phyloP scores from a whole-genome alignment of 2,113 vertebrate genomes.

The Oxyruncus cristatus region DNA sequence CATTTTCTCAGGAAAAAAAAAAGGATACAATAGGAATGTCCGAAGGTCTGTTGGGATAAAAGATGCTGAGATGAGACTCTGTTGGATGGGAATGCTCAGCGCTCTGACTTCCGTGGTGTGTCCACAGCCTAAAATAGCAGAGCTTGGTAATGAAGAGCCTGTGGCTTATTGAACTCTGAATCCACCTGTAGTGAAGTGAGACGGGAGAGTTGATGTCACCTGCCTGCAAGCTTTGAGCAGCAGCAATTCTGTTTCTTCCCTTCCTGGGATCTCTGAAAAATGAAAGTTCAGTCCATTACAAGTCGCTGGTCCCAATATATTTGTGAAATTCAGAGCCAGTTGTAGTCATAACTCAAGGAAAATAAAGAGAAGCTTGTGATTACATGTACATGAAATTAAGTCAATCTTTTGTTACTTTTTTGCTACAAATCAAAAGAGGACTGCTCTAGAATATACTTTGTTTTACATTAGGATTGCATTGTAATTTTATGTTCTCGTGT shows the following conservation, averaged over 20 bases:
- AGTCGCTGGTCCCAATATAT: neutral
- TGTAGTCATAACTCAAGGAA: neutral
- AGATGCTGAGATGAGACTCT: neutral
- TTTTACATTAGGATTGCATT: neutral
- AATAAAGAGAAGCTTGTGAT: neutral
- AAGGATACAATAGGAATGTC: neutral
- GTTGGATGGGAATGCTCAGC: neutral
- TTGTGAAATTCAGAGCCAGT: neutral
- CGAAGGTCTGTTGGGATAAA: neutral
- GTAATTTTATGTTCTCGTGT: neutral
- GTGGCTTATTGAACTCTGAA: neutral
- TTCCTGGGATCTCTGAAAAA: neutral
- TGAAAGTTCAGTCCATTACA: neutral
- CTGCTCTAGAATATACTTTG: neutral
- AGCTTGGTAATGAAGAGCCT: neutral
- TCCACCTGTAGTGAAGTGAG: neutral
- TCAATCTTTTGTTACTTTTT: neutral
- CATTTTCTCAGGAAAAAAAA: accelerated
- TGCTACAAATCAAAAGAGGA: neutral
- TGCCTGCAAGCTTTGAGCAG: neutral
- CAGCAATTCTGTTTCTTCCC: neutral
- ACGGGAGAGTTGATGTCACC: neutral
- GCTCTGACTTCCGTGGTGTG: neutral
- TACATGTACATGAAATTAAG: neutral
- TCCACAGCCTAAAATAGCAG: neutral